phyloP scores from a whole-genome alignment of 2,888 invertebrate genomes.

The Scrobipalpa atriplicella region DNA sequence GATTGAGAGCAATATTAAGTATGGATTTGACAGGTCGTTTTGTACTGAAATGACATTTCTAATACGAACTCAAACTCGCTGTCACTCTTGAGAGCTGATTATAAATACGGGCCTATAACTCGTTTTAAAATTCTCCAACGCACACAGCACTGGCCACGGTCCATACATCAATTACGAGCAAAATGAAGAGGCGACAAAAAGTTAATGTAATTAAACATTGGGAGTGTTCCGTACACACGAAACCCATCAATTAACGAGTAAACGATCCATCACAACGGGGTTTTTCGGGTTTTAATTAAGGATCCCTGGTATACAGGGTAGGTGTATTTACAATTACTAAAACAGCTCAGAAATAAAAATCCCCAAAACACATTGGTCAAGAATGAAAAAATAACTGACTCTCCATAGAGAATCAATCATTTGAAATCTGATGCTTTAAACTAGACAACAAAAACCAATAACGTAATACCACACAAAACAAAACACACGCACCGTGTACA shows the following conservation, averaged over 20 bases:
- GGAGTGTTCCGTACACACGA: conserved; percentile 34
- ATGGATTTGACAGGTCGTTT: no score
- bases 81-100: no score
- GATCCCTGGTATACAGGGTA: conserved; percentile 37
- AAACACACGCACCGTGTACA: neutral
- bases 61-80: no score
- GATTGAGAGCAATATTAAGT: no score
- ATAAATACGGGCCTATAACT: no score
- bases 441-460: neutral
- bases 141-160: neutral
- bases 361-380: no score
- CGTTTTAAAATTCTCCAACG: no score
- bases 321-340: neutral
- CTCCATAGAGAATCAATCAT: no score
- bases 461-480: neutral
- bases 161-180: conserved; percentile 33
- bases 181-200: conserved; percentile 40
- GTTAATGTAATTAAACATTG: conserved; percentile 46
- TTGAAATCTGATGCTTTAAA: no score
- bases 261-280: conserved; percentile 56
- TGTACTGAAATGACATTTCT: no score
- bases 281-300: conserved; percentile 61
- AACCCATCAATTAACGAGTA: conserved; percentile 55
- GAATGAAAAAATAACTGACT: no score
- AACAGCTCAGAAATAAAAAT: neutral